Base-by-base conservation (phyloP, 2,113 vertebrate genomes). In the Pagrus major region DNA sequence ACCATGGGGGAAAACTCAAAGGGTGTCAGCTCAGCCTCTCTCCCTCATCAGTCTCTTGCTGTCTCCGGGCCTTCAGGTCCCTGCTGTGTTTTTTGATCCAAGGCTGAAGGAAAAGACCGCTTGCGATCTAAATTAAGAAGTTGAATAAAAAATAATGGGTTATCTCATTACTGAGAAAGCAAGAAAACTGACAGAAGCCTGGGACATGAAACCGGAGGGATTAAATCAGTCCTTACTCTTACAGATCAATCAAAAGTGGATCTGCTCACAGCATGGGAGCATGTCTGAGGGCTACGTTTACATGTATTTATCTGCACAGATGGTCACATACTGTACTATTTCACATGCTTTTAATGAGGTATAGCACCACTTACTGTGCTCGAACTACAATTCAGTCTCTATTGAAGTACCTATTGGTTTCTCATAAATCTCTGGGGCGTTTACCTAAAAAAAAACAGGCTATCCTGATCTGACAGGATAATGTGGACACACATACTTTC, bases 101-200 rank as follows among this genome's bases (percentile, higher is more conserved):
- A 54, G 71, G 41, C 51, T 59, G 37, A 60, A 74, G 69, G 65
- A 80, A 86, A 91, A 84, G 73, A 85, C 72, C 65, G 81, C 82
- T 87, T 84, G 52, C 83, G 80, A 83, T 84, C 83, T 87, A 90
- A 90, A 92, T 90, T 61, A 90, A 81, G 84, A 70, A 51, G 44
- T 4, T 20, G 33, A 67, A 64, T 47, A 25, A 64, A 56, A 79
- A 78, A 78, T 73, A 80, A 80, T 44, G 39, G 65, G 15, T 46
- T 14, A 27, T 31, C 73, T 89, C 71, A 41, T 89, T 87, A 79
- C 55, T 1, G 59, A 69, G 55, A 52, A 44, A 0, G 31, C 51
- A 52, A 15, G 16, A 8, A 33, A 39, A 64, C 0, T n/a, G 44
- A 82, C 25, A 20, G n/a, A 23, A 23, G 14, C 29, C 33, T 23